phyloP scores from a whole-genome alignment of 1,140 invertebrate genomes.

The Venustaconcha ellipsiformis region DNA sequence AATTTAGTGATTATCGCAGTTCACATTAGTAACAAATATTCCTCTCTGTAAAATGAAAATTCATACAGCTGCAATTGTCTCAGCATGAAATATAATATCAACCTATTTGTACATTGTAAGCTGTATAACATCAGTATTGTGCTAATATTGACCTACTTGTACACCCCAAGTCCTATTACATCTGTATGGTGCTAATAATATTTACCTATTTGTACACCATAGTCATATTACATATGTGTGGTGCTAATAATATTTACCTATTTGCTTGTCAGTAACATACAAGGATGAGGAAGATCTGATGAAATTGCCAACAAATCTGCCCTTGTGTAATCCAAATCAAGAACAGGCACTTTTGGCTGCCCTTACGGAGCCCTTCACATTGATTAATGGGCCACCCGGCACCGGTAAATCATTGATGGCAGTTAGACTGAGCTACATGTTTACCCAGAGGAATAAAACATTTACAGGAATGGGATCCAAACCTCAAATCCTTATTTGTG shows the following conservation, averaged over 20 bases:
- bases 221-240: neutral
- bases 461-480: slow-evolving; percentile 12
- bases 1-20: no score
- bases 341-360: slow-evolving; percentile 44
- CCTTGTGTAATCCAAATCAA: slow-evolving; percentile 45
- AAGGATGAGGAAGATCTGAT: slow-evolving; percentile 41
- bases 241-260: neutral
- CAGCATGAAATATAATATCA: no score
- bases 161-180: neutral
- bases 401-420: slow-evolving; percentile 60
- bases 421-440: slow-evolving; percentile 44
- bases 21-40: no score
- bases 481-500: slow-evolving; percentile 61
- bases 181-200: neutral
- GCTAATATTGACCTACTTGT: no score
- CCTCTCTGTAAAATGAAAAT: no score
- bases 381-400: slow-evolving; percentile 58
- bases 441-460: slow-evolving; percentile 48
- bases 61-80: no score
- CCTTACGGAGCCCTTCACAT: slow-evolving; percentile 50
- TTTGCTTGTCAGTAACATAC: slow-evolving; percentile 42
- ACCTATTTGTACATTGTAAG: neutral
- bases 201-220: neutral
- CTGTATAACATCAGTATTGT: no score
- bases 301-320: slow-evolving; percentile 16